Evolutionary conservation across 2,888 invertebrate species (phyloP), one percentile per base, ranked within the genome.

Genomic region (Plagodis pulveraria): DNA sequence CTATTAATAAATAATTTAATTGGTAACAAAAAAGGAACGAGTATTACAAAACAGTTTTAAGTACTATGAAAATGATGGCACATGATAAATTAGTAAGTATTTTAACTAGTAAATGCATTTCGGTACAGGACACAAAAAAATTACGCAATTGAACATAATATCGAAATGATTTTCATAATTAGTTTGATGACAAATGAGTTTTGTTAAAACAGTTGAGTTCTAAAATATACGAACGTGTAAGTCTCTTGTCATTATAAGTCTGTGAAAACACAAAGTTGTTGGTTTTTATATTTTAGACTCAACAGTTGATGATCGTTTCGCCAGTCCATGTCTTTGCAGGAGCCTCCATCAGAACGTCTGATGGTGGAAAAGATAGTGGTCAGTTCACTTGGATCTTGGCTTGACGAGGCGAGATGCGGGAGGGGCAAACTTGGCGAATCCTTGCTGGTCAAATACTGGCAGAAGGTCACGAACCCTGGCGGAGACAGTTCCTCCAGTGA

Each of bases 361-460:
- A 50, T 52, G 47, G n/a, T 22, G 45, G 8, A 12, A n/a, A 50
- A 11, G n/a, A 4, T 43, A 11, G 48, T 45, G 41, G 48, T 51
- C 40, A 41, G 55, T 70, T 77, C 78, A 88, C 78, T 90, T 90
- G 66, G 85, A 80, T 58, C 91, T 79, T n/a, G 96, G 96, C 78
- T 95, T 96, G 76, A 96, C 95, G 72, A 96, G 94, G 76, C 97
- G 95, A 71, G 96, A 96, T 41, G 96, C 94, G 58, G 97, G 97
- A 51, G 97, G 95, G 35, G 96, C 96, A 78, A 97, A 94, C 90
- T 97, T 96, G 76, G 95, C 93, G 88, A 97, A 97, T n/a, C 96
- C 97, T 69, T 96, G 94, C 74, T 97, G 96, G 87, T 97, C 97
- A 84, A 97, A 97, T 51, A 97, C 97, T 36, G 97, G 97, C 70